Evolutionary conservation across 2,797 vertebrate genomes (phyloP).

Genomic region (Acridotheres tristis): DNA sequence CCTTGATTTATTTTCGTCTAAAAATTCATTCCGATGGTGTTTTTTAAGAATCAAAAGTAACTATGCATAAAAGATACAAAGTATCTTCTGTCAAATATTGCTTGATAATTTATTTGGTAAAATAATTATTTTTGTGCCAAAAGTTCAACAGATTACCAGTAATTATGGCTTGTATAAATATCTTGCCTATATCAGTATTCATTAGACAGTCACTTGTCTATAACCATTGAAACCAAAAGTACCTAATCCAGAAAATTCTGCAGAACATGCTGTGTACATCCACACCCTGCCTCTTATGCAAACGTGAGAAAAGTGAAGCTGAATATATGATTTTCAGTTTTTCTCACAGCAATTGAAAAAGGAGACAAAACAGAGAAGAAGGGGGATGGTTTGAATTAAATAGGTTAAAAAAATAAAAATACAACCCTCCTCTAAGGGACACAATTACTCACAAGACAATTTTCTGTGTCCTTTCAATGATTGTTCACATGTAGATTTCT

Average conservation of each 20-base stretch:
- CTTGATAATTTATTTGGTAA: background rate
- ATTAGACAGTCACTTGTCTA: background rate
- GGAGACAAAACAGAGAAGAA: background rate
- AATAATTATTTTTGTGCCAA: background rate
- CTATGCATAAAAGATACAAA: background rate
- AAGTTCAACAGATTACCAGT: background rate
- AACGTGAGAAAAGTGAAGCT: background rate
- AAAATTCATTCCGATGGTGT: background rate
- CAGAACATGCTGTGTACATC: accelerated
- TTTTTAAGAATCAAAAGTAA: background rate
- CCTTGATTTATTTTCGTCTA: background rate
- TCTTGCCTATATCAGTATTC: background rate
- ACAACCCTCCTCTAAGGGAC: background rate
- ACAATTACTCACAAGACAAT: background rate
- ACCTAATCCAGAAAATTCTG: background rate
- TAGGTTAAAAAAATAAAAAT: background rate
- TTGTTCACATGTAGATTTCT: accelerated
- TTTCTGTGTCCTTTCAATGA: background rate
- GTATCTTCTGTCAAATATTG: background rate
- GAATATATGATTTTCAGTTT: background rate
- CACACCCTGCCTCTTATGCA: background rate
- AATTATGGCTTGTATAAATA: background rate
- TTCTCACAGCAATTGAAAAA: background rate
- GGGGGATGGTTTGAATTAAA: background rate
- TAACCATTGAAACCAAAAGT: background rate